These are phyloP conservation scores for Orthosia gracilis DNA, from an alignment of 2,888 invertebrate genomes.

Conservation along the genomic window DNA sequence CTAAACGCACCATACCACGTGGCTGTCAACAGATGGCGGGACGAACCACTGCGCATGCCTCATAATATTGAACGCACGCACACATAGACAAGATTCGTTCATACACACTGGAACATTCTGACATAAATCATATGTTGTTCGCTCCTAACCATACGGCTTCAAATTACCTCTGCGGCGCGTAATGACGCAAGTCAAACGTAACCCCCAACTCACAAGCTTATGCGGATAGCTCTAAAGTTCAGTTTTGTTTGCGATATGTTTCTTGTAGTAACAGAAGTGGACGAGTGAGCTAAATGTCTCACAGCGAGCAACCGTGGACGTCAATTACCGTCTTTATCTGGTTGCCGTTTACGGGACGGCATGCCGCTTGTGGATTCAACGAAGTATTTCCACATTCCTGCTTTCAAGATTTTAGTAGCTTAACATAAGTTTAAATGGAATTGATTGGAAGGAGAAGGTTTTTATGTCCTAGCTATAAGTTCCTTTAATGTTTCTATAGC, in stretches of 20 bases:
- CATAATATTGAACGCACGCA: slow-evolving; percentile 85
- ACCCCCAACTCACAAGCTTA: slow-evolving; percentile 70
- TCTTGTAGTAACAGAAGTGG: slow-evolving; percentile 76
- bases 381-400: slow-evolving; percentile 61
- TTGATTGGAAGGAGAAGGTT: slow-evolving; percentile 6
- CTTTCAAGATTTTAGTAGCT: slow-evolving; percentile 51
- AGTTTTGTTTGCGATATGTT: slow-evolving; percentile 56
- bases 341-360: slow-evolving; percentile 72
- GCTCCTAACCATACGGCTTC: slow-evolving; percentile 87
- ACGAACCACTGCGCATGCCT: slow-evolving; percentile 84
- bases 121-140: slow-evolving; percentile 88
- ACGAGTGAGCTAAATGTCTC: slow-evolving; percentile 84
- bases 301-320: slow-evolving; percentile 80
- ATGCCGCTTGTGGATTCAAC: slow-evolving; percentile 63
- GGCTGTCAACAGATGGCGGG: slow-evolving; percentile 89
- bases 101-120: slow-evolving; percentile 71
- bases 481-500: slow-evolving; percentile 8
- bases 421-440: slow-evolving; percentile 29
- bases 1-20: slow-evolving; percentile 76
- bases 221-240: slow-evolving; percentile 32
- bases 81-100: slow-evolving; percentile 60
- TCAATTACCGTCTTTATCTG: slow-evolving; percentile 87
- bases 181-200: slow-evolving; percentile 81
- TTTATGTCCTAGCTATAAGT: slow-evolving; percentile 16
- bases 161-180: slow-evolving; percentile 84